Evolutionary conservation across 2,888 invertebrate genomes (phyloP).

Genomic region (Thalpophila matura): DNA sequence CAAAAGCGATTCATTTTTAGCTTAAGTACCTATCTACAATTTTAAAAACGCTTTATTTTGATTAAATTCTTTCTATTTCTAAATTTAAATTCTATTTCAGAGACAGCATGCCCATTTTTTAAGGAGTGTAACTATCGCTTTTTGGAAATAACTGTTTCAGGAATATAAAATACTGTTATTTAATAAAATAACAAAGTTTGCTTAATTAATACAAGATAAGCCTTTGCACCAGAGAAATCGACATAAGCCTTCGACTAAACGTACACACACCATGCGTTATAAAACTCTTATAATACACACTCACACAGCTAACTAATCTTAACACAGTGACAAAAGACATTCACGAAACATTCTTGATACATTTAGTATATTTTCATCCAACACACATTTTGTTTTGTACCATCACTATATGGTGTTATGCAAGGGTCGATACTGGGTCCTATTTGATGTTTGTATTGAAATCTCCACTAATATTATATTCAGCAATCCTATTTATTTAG

Average conservation of each 20-base stretch:
- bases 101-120: constrained; percentile 15
- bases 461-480: constrained; percentile 8
- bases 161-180: constrained; percentile 1
- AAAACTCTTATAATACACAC: constrained; percentile 42
- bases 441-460: constrained; percentile 33
- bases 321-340: constrained; percentile 52
- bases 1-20: constrained; percentile 22
- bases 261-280: constrained; percentile 57
- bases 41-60: not conserved
- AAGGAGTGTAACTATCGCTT: not conserved
- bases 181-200: not conserved
- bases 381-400: constrained; percentile 50
- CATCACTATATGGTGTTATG: constrained; percentile 53
- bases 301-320: constrained; percentile 53
- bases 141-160: not conserved
- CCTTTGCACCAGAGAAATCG: constrained; percentile 50
- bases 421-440: constrained; percentile 66
- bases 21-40: not conserved
- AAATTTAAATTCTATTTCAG: not conserved
- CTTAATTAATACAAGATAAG: constrained; percentile 31
- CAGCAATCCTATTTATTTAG: not conserved
- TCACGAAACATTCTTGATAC: constrained; percentile 47
- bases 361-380: constrained; percentile 40
- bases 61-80: too few species aligned
- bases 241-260: constrained; percentile 61